Conservation (phyloP, 64 coral and sea anemone genomes). For the Orbicella faveolata region DNA sequence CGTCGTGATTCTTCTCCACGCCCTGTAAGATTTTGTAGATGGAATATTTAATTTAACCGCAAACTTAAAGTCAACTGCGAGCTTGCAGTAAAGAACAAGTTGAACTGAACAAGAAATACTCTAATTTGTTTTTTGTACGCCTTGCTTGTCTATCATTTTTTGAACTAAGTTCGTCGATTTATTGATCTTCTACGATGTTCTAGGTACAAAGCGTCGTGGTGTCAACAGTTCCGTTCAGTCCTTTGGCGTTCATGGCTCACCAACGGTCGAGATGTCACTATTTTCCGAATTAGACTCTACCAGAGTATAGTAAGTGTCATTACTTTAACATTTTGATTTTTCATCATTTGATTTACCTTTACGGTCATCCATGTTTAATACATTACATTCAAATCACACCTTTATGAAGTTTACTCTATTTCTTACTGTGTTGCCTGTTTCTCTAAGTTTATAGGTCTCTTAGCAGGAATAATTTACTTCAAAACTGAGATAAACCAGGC, state of each 20-base stretch:
- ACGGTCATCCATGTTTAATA: too few species aligned
- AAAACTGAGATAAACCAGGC: neutral
- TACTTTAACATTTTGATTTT: neutral
- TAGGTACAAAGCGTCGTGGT: constrained; percentile 67
- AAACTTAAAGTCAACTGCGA: too few species aligned
- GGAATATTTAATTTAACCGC: too few species aligned
- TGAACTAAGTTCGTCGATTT: too few species aligned
- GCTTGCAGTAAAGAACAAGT: too few species aligned
- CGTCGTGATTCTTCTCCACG: too few species aligned
- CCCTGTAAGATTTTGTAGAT: too few species aligned
- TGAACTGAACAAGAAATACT: too few species aligned
- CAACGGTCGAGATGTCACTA: constrained; percentile 25
- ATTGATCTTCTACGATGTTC: too few species aligned
- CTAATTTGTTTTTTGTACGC: too few species aligned
- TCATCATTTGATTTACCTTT: neutral
- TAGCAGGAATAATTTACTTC: constrained; percentile 14
- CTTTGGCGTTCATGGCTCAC: constrained; percentile 49
- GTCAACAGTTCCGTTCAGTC: constrained; percentile 48
- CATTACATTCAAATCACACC: neutral
- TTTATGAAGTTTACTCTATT: neutral
- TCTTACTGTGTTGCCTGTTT: neutral
- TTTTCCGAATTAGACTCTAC: constrained; percentile 33
- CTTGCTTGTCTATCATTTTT: too few species aligned
- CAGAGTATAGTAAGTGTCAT: constrained; percentile 42
- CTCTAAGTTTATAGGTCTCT: constrained; percentile 2